Evolutionary conservation across 2,888 invertebrate genomes (phyloP).

Genomic region (Pachycephus smyrnensis): DNA sequence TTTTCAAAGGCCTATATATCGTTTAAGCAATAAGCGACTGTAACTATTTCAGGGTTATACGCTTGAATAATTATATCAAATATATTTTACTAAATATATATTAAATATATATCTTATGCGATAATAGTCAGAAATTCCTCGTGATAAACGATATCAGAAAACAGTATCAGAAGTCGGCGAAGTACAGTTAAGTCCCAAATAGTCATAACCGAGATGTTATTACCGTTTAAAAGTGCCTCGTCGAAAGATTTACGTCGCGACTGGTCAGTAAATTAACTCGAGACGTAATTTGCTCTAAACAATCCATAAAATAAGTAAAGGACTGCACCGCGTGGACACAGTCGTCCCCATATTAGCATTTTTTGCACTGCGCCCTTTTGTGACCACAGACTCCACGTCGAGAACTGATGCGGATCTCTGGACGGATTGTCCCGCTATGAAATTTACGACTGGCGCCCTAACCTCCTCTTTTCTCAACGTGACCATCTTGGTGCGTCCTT

Average conservation of each 20-base stretch:
- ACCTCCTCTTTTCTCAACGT: not conserved
- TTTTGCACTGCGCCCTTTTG: constrained; percentile 24
- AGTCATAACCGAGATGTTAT: constrained; percentile 38
- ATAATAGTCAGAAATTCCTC: not conserved
- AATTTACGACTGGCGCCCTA: constrained; percentile 29
- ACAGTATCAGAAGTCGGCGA: not conserved
- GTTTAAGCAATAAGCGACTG: too few relatives aligned
- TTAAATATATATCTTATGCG: not conserved
- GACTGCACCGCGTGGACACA: constrained; percentile 16
- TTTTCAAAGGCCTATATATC: too few relatives aligned
- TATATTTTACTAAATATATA: not conserved
- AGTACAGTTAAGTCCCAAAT: constrained; percentile 25
- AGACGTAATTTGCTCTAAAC: constrained; percentile 33
- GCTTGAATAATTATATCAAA: not conserved
- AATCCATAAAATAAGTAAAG: constrained; percentile 37
- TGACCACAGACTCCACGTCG: constrained; percentile 16
- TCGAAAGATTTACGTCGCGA: constrained; percentile 39
- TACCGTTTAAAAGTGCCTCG: constrained; percentile 38
- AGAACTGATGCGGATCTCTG: constrained; percentile 11
- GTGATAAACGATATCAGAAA: not conserved
- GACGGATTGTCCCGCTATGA: constrained; percentile 23
- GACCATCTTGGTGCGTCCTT: not conserved
- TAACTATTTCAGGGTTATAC: not conserved
- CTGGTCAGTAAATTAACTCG: constrained; percentile 39
- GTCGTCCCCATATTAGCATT: constrained; percentile 23